These are phyloP conservation scores for Chionodraco myersi DNA, from an alignment of 2,113 vertebrate species.

Conservation along the genomic window DNA sequence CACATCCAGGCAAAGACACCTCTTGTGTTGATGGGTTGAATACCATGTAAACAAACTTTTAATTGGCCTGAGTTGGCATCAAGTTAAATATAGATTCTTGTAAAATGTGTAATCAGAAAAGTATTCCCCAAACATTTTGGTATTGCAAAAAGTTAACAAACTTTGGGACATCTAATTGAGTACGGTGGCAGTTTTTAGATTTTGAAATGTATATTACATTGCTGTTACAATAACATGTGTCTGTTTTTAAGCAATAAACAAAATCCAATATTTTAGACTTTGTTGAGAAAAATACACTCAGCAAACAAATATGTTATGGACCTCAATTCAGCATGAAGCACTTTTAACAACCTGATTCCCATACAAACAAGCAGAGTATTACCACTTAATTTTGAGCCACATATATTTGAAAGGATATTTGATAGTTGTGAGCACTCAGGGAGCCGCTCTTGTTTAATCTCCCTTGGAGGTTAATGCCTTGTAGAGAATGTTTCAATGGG, in stretches of 20 bases:
- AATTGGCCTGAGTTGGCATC: neutral
- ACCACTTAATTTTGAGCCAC: neutral
- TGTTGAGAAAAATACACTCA: neutral
- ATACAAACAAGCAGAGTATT: neutral
- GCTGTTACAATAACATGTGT: too few species aligned
- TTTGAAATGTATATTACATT: too few species aligned
- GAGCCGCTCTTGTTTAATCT: neutral
- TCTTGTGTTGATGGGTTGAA: neutral
- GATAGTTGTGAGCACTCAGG: neutral
- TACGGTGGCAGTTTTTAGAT: too few species aligned
- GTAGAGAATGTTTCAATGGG: neutral
- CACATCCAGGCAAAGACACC: neutral
- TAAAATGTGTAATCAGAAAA: neutral
- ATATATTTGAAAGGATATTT: neutral
- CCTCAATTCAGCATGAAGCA: neutral
- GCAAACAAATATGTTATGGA: neutral
- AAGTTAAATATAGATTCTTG: neutral
- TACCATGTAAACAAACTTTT: neutral
- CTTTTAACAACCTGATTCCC: neutral
- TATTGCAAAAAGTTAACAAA: neutral
- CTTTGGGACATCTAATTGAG: too few species aligned
- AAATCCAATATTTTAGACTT: neutral
- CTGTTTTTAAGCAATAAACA: neutral
- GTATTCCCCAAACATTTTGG: neutral
- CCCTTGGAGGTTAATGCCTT: neutral